Percentiles rank a stretch among this genome's conserved stretches.
Conservation (phyloP, 2,888 invertebrate species). For the Bombyx huttoni region DNA sequence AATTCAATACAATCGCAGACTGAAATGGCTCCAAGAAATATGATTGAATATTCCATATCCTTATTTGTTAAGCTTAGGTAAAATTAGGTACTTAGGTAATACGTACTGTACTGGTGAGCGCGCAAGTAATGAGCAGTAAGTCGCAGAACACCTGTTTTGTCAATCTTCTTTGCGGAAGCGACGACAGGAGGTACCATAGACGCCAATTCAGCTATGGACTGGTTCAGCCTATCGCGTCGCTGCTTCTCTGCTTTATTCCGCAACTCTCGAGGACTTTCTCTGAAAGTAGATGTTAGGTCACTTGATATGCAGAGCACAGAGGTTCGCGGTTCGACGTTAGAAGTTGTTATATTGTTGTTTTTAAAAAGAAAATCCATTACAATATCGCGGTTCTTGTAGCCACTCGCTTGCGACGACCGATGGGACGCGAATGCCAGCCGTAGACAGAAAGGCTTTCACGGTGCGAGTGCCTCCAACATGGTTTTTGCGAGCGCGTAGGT, state of each 20-base stretch:
- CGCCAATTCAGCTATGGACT: slow-evolving; percentile 85
- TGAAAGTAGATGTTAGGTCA: slow-evolving; percentile 10
- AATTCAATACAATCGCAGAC: no score
- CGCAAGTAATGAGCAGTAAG: slow-evolving; percentile 88
- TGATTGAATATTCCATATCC: no score
- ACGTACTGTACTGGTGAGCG: slow-evolving; percentile 74
- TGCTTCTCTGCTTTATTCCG: slow-evolving; percentile 92
- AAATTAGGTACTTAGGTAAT: slow-evolving; percentile 8
- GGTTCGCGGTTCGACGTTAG: not conserved
- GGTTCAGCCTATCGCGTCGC: slow-evolving; percentile 88
- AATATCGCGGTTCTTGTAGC: not conserved
- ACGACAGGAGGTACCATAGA: slow-evolving; percentile 86
- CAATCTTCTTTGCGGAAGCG: slow-evolving; percentile 82
- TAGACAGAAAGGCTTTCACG: not conserved
- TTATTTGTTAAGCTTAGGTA: no score
- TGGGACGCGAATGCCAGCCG: not conserved
- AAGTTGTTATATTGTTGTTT: not conserved
- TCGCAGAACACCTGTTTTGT: slow-evolving; percentile 91
- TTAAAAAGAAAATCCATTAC: not conserved
- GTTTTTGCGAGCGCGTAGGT: not conserved
- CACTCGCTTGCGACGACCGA: not conserved
- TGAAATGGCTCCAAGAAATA: no score
- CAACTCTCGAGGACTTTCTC: slow-evolving; percentile 74
- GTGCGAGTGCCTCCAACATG: not conserved
- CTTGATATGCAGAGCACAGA: not conserved